Conservation (phyloP, 2,113 vertebrate genomes). For the Lota lota region DNA sequence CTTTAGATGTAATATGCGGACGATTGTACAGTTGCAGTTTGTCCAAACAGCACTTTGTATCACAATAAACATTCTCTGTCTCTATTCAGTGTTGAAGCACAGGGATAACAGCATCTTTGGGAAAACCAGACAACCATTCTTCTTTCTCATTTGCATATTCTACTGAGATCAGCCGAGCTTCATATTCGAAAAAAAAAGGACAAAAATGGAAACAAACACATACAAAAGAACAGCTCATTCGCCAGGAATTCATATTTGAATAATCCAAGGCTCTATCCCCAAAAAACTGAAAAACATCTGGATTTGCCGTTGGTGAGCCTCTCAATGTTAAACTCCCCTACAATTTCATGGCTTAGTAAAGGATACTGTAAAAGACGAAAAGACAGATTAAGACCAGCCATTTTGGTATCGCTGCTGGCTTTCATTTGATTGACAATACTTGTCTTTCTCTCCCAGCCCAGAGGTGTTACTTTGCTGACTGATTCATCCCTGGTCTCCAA, state of each 20-base stretch:
- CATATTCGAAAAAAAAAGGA: constrained; percentile 60
- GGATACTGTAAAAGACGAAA: constrained; percentile 53
- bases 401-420: constrained; percentile 42
- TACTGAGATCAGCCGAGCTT: constrained; percentile 62
- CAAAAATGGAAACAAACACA: constrained; percentile 61
- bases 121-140: constrained; percentile 67
- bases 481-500: constrained; percentile 53
- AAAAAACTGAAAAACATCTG: constrained; percentile 28
- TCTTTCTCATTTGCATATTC: constrained; percentile 64
- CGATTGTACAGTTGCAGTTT: constrained; percentile 42
- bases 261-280: constrained; percentile 58
- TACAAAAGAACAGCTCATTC: constrained; percentile 61
- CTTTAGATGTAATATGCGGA: constrained; percentile 30
- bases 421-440: constrained; percentile 57
- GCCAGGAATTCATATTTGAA: constrained; percentile 61
- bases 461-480: constrained; percentile 59
- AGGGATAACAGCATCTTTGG: constrained; percentile 57
- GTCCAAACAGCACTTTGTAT: constrained; percentile 48
- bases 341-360: constrained; percentile 44
- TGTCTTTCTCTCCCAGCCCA: not conserved
- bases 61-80: constrained; percentile 40
- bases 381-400: constrained; percentile 52
- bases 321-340: constrained; percentile 40
- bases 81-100: constrained; percentile 42
- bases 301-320: constrained; percentile 30